Evolutionary conservation across 2,888 invertebrate species (phyloP).

Genomic region (Argynnis bischoffii): DNA sequence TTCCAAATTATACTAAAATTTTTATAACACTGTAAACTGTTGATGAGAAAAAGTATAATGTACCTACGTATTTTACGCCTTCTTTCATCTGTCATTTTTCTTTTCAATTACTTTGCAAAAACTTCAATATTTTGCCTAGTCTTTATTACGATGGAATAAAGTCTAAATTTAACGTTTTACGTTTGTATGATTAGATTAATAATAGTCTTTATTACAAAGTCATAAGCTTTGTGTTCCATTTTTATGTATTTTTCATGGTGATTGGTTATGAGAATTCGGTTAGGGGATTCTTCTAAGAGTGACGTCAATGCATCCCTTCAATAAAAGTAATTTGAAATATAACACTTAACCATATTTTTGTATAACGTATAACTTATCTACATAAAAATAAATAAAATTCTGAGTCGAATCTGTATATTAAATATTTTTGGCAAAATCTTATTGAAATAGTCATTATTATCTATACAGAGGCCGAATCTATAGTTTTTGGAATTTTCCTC

Average conservation of each 20-base stretch:
- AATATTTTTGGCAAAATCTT: no score
- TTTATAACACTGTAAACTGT: not conserved
- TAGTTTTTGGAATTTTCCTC: no score
- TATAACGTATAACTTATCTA: no score
- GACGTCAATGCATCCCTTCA: not conserved
- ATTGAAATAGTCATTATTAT: no score
- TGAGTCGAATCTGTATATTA: no score
- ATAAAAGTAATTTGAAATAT: no score
- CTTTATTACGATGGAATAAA: not conserved
- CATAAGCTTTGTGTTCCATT: conserved; percentile 4
- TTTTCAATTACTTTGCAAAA: conserved; percentile 17
- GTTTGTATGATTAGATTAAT: conserved; percentile 1
- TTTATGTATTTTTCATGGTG: conserved; percentile 11
- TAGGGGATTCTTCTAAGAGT: conserved; percentile 5
- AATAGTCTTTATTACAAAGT: not conserved
- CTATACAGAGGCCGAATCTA: no score
- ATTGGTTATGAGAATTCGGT: conserved; percentile 29
- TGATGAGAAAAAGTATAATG: conserved; percentile 26
- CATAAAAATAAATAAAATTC: no score
- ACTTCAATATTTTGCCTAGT: not conserved
- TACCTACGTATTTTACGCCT: conserved; percentile 29
- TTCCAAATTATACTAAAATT: not conserved
- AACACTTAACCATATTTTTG: no score
- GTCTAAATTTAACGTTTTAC: not conserved
- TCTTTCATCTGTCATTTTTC: conserved; percentile 33